Evolutionary conservation across 2,888 invertebrate species (phyloP), one percentile per base, ranked within the genome.

Genomic region (Diachrysia chrysitis): DNA sequence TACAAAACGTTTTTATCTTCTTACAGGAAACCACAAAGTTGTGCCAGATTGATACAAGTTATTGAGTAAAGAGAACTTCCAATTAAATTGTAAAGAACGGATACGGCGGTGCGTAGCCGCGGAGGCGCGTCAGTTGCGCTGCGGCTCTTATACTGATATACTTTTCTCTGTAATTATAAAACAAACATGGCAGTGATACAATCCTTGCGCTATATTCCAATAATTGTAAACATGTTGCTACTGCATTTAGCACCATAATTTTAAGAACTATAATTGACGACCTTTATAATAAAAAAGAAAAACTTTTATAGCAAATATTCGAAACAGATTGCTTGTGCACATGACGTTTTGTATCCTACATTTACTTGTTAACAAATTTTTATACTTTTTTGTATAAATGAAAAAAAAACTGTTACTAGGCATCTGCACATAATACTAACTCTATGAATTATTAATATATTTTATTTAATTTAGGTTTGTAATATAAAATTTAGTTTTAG

Each of bases 141-240:
- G 82, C 86, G 73, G 70, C 53, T 85, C 85, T 84, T 84, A 82
- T 84, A 86, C 85, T 82, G 81, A 87, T 87, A 85, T 84, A 79
- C 78, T 82, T 85, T 84, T 84, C 79, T 79, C 87, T 87, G 83
- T 87, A 91, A 92, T 92, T 91, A 91, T 85, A 85, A 84, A 78
- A 74, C 81, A 87, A 85, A 85, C 82, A 79, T 76, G 77, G 79
- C 85, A 81, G 79, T 87, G 87, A 90, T 88, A 89, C 82, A 77
- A 75, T 75, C 66, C 69, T 63, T 79, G 74, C 72, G 75, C 81
- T 84, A 82, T 83, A 83, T 77, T 79, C 63, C 67, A 73, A 32
- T 9, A 10, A 7, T 12, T 58, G 56, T 56, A 87, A 85, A 82
- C 81, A 82, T 76, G 63, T 75, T 60, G 37, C 64, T 55, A n/a